These are phyloP conservation scores for Kryptolebias marmoratus DNA, from an alignment of 2,113 vertebrate species.

Conservation along the genomic window DNA sequence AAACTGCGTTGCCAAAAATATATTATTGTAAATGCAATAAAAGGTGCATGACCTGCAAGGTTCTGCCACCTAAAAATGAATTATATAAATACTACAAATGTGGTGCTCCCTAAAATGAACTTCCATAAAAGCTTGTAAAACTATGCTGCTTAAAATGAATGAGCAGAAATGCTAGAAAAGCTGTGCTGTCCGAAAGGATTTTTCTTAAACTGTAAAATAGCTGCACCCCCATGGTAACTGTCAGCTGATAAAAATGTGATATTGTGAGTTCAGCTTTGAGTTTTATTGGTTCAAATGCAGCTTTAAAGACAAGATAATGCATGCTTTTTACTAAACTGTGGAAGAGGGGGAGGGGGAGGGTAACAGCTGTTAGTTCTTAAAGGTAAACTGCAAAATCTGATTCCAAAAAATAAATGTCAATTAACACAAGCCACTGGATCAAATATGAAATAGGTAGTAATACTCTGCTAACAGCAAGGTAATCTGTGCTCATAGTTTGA, in stretches of 20 bases:
- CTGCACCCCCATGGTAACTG: neutral
- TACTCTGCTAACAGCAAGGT: neutral
- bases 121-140: too few species aligned
- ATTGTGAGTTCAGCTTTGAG: neutral
- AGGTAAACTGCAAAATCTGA: neutral
- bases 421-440: neutral
- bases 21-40: too few species aligned
- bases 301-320: slow-evolving; percentile 1
- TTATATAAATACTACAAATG: too few species aligned
- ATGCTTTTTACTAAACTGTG: neutral
- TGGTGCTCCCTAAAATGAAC: too few species aligned
- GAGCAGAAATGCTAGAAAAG: too few species aligned
- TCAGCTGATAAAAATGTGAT: neutral
- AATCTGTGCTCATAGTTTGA: slow-evolving; percentile 11
- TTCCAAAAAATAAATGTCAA: neutral
- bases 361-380: neutral
- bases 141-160: too few species aligned
- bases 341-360: neutral
- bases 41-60: too few species aligned
- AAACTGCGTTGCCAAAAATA: too few species aligned
- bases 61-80: too few species aligned
- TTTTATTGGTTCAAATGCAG: neutral
- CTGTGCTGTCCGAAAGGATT: too few species aligned
- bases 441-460: neutral
- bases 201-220: too few species aligned